A percentile compares a stretch with the other conserved stretches of the same genome.
These are phyloP conservation scores for Phalanger gymnotis DNA, from an alignment of 2,797 vertebrate genomes.

Conservation along the genomic window DNA sequence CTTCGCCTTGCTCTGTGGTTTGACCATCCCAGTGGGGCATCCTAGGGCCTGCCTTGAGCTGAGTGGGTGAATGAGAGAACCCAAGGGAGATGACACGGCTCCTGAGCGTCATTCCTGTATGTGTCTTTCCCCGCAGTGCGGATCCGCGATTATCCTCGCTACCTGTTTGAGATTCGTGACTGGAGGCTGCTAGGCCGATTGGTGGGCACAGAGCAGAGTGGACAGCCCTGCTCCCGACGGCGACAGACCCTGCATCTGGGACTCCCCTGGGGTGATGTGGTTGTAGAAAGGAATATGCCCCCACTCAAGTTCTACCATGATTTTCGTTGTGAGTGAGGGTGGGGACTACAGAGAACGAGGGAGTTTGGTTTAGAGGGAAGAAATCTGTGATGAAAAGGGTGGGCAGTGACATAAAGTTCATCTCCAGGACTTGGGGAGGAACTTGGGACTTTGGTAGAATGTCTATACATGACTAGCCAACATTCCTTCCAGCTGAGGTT, in stretches of 20 bases:
- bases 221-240: slow-evolving; percentile 91
- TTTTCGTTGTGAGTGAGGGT: slow-evolving; percentile 92
- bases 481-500: slow-evolving; percentile 89
- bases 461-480: slow-evolving; percentile 1
- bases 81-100: background rate
- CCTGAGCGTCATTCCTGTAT: background rate
- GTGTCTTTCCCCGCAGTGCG: slow-evolving; percentile 87
- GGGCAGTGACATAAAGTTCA: slow-evolving; percentile 13
- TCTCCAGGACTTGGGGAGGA: slow-evolving; percentile 12
- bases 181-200: slow-evolving; percentile 95
- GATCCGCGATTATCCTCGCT: slow-evolving; percentile 97
- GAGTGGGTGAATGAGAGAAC: slow-evolving; percentile 5
- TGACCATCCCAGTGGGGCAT: slow-evolving; percentile 39
- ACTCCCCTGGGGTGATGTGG: slow-evolving; percentile 93
- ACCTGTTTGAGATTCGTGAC: slow-evolving; percentile 97
- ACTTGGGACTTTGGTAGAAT: background rate
- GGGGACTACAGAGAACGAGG: background rate
- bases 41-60: background rate
- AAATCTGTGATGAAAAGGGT: slow-evolving; percentile 28
- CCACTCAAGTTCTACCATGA: slow-evolving; percentile 98
- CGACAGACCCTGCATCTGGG: slow-evolving; percentile 91
- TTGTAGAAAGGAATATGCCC: slow-evolving; percentile 95
- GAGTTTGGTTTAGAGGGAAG: slow-evolving; percentile 44
- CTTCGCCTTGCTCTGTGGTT: background rate
- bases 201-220: slow-evolving; percentile 93